Percentiles rank a stretch among this genome's conserved stretches.
Evolutionary conservation across 2,888 invertebrate genomes (phyloP).

Genomic region (Trilocha varians): DNA sequence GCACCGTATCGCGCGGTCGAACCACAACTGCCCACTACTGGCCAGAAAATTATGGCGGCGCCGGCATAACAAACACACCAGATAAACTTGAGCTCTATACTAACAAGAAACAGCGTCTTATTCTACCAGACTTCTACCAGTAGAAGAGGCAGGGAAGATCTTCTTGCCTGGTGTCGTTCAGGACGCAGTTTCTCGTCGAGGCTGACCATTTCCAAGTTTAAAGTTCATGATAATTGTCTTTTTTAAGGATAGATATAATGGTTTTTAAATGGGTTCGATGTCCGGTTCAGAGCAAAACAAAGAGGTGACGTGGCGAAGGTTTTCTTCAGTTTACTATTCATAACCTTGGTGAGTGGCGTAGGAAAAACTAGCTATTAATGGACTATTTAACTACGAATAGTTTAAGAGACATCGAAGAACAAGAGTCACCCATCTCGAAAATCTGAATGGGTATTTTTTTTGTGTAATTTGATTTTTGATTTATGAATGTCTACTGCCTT

Average conservation of each 20-base stretch:
- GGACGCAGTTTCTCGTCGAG: constrained; percentile 11
- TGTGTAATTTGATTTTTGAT: too few species aligned
- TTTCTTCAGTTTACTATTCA: too few species aligned
- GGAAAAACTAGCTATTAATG: too few species aligned
- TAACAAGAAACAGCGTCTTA: constrained; percentile 10
- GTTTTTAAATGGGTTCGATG: too few species aligned
- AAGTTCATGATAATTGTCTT: constrained; percentile 14
- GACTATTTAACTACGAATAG: too few species aligned
- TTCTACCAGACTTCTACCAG: background rate
- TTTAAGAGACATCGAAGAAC: too few species aligned
- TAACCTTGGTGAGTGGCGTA: too few species aligned
- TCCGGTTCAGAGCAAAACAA: background rate
- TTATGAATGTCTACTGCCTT: too few species aligned
- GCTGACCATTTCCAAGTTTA: constrained; percentile 27
- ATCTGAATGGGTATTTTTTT: too few species aligned
- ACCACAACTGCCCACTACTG: constrained; percentile 32
- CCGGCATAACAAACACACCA: constrained; percentile 17
- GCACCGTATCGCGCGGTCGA: constrained; percentile 24
- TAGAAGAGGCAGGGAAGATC: constrained; percentile 7
- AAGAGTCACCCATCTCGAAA: too few species aligned
- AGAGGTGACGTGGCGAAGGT: too few species aligned
- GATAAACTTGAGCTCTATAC: constrained; percentile 18
- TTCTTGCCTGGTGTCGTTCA: background rate
- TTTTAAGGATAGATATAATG: background rate
- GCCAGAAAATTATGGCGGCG: background rate